Conservation (phyloP, 2,113 vertebrate species). For the Percina caprodes region DNA sequence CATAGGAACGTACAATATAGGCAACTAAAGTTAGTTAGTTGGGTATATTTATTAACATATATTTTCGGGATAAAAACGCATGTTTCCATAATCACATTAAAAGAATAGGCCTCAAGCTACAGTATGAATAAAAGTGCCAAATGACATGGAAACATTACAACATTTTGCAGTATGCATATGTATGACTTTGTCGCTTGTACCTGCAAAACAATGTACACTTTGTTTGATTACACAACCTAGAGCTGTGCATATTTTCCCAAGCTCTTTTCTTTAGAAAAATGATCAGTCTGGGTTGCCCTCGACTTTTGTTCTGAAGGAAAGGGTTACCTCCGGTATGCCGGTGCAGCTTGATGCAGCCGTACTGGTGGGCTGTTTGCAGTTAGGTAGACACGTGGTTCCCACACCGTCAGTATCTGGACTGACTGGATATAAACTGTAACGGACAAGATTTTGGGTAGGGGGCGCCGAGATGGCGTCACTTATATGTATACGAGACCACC, state of each 20-base stretch:
- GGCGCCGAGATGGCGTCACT: constrained; percentile 32
- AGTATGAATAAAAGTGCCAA: not conserved
- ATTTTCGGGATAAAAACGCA: not conserved
- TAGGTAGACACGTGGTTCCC: constrained; percentile 88
- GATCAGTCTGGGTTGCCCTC: not conserved
- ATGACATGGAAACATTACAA: not conserved
- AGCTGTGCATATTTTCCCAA: not conserved
- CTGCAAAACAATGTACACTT: not conserved
- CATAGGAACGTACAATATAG: not conserved
- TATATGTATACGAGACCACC: constrained; percentile 11
- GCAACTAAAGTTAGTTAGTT: not conserved
- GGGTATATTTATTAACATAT: not conserved
- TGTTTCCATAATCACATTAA: not conserved
- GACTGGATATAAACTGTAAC: constrained; percentile 37
- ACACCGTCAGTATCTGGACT: constrained; percentile 71
- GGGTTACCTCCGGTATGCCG: constrained; percentile 2
- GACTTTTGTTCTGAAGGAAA: constrained; percentile 59
- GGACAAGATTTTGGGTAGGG: constrained; percentile 24
- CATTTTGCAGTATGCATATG: not conserved
- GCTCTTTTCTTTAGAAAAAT: not conserved
- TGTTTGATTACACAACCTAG: not conserved
- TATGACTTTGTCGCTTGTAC: not conserved
- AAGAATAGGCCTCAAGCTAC: not conserved
- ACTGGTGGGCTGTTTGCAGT: constrained; percentile 78
- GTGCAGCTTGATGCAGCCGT: constrained; percentile 42